Evolutionary conservation across 2,113 vertebrate species (phyloP).

Genomic region (Butorides virescens): DNA sequence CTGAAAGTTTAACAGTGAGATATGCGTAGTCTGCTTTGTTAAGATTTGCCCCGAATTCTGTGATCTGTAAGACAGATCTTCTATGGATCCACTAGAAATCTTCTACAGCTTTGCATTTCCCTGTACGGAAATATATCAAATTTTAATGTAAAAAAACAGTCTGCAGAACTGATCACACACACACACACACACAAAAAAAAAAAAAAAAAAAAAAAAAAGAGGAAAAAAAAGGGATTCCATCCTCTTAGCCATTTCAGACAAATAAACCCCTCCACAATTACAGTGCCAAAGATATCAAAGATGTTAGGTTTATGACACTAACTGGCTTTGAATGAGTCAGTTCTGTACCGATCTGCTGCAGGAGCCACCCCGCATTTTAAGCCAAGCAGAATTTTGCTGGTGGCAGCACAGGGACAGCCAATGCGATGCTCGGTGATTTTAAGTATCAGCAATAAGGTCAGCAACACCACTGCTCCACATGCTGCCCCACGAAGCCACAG

Average conservation of each 20-base stretch:
- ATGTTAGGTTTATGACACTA: not conserved
- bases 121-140: not conserved
- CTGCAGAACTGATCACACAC: not conserved
- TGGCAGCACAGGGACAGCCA: not conserved
- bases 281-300: not conserved
- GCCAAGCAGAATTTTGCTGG: not conserved
- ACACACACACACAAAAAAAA: not conserved
- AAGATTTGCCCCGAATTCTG: not conserved
- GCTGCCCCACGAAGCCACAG: accelerated
- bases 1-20: not conserved
- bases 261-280: not conserved
- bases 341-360: not conserved
- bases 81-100: not conserved
- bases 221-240: not conserved
- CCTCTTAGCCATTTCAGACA: not conserved
- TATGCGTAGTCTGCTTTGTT: not conserved
- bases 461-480: not conserved
- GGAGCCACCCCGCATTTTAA: not conserved
- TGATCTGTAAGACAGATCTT: not conserved
- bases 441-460: not conserved
- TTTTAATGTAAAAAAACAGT: not conserved
- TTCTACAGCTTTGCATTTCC: not conserved
- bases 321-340: not conserved
- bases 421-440: not conserved
- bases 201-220: not conserved